Conservation (phyloP, 2,888 invertebrate genomes). For the Dioctria linearis region DNA sequence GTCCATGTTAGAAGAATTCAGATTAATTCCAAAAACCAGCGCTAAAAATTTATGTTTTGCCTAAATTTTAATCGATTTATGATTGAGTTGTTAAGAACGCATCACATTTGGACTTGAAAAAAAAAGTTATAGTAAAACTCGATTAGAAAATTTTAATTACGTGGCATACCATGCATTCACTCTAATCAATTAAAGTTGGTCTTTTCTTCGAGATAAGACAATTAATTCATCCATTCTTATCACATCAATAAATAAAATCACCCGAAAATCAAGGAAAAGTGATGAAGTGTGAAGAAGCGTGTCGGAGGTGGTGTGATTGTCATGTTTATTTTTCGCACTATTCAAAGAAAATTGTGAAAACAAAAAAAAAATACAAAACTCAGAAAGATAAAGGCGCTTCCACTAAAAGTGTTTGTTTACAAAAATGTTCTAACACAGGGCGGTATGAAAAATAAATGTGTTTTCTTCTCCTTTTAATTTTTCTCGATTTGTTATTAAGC, state of each 20-base stretch:
- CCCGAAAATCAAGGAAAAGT: not conserved
- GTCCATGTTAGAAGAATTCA: too few species aligned
- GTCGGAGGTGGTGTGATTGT: not conserved
- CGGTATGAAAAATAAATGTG: not conserved
- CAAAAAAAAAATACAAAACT: not conserved
- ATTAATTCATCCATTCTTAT: too few species aligned
- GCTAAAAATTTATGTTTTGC: not conserved
- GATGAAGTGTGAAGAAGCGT: not conserved
- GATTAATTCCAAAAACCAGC: not conserved
- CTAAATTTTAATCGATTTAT: constrained; percentile 27
- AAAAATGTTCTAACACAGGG: not conserved
- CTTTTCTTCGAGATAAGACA: too few species aligned
- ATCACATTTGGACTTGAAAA: not conserved
- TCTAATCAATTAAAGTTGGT: too few species aligned
- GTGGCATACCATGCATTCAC: too few species aligned
- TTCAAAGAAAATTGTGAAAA: not conserved
- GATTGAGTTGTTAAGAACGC: constrained; percentile 14
- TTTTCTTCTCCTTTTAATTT: constrained; percentile 6
- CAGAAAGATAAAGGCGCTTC: not conserved
- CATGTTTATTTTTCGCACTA: not conserved
- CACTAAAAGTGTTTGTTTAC: not conserved
- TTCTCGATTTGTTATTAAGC: constrained; percentile 30
- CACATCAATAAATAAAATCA: not conserved
- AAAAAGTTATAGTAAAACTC: too few species aligned
- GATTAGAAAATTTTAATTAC: too few species aligned